These are phyloP conservation scores for Neomicropteryx cornuta DNA, from an alignment of 1,140 invertebrate species.

Conservation along the genomic window DNA sequence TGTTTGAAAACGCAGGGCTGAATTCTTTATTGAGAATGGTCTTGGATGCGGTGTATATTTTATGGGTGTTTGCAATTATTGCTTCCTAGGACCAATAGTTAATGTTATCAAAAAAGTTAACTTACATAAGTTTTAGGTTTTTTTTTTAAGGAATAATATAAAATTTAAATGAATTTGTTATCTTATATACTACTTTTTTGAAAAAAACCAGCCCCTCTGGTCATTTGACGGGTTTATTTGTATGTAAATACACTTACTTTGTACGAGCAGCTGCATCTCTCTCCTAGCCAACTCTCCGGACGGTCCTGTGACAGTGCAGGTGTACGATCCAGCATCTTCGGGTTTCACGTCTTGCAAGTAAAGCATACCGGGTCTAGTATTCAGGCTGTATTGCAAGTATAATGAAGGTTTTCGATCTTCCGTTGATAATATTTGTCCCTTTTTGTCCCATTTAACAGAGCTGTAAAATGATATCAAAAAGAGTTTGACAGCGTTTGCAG, in stretches of 20 bases:
- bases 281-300: constrained; percentile 55
- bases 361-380: neutral
- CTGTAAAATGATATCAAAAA: constrained; percentile 9
- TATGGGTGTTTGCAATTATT: too few relatives aligned
- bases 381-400: neutral
- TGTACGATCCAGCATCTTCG: constrained; percentile 53
- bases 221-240: too few relatives aligned
- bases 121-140: too few relatives aligned
- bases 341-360: constrained; percentile 42
- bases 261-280: constrained; percentile 49
- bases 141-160: too few relatives aligned
- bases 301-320: constrained; percentile 57
- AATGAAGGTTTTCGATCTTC: constrained; percentile 2
- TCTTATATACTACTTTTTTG: too few relatives aligned
- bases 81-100: too few relatives aligned
- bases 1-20: too few relatives aligned
- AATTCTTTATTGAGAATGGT: too few relatives aligned
- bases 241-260: constrained; percentile 54
- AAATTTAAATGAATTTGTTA: too few relatives aligned
- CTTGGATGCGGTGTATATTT: too few relatives aligned
- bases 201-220: too few relatives aligned
- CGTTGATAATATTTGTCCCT: constrained; percentile 1
- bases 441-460: constrained; percentile 14
- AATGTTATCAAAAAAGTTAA: too few relatives aligned
- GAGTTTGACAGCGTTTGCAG: neutral